Evolutionary conservation across 2,113 vertebrate species (phyloP).

Genomic region (Chaenocephalus aceratus): DNA sequence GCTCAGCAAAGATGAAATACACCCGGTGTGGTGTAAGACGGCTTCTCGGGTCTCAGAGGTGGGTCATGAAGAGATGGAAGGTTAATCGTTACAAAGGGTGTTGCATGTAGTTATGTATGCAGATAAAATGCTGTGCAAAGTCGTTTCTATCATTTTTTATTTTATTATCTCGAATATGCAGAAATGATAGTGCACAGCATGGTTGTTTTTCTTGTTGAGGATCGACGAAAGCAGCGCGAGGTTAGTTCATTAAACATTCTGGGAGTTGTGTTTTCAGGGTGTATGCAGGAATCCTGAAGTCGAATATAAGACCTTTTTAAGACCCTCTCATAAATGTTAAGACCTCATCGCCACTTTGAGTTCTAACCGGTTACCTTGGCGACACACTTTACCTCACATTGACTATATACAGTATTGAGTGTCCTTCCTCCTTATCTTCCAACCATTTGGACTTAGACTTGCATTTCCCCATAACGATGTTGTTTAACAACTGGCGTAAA

Average conservation of each 20-base stretch:
- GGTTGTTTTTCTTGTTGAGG: conserved; percentile 2
- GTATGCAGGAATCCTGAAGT: no score
- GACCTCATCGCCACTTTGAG: no score
- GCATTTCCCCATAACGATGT: no score
- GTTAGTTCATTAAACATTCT: conserved; percentile 9
- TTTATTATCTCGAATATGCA: neutral
- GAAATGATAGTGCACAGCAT: neutral
- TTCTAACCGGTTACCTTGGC: no score
- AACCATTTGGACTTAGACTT: no score
- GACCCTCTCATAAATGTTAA: no score
- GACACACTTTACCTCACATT: no score
- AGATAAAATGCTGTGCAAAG: conserved; percentile 29
- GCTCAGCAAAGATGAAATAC: conserved; percentile 12
- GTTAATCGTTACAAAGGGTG: conserved; percentile 17
- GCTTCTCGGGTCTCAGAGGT: conserved; percentile 1
- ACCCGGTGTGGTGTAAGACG: conserved; percentile 21
- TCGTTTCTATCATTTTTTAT: conserved; percentile 1
- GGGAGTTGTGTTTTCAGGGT: neutral
- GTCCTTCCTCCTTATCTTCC: no score
- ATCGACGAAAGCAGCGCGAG: neutral
- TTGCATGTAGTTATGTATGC: neutral
- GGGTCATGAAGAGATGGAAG: conserved; percentile 21
- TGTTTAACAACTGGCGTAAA: no score
- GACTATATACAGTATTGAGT: no score
- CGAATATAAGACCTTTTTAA: no score